Percentiles rank a stretch among this genome's conserved stretches.
These are phyloP conservation scores for Lethenteron reissneri DNA, from an alignment of 2,113 vertebrate species.

Conservation along the genomic window DNA sequence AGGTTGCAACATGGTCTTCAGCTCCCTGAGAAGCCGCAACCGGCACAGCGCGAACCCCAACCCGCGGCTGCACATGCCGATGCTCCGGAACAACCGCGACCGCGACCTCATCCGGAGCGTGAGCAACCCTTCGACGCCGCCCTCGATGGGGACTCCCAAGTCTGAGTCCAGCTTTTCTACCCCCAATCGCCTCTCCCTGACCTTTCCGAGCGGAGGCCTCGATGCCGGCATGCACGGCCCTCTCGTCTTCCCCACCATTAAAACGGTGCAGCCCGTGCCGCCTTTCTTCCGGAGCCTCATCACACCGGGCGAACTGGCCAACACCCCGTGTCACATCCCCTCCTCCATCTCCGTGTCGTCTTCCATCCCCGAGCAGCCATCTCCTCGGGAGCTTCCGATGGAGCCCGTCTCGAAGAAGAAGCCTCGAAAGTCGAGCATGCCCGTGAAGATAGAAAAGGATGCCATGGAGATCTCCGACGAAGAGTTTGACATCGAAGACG, in stretches of 20 bases:
- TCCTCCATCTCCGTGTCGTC: constrained; percentile 48
- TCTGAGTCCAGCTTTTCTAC: constrained; percentile 5
- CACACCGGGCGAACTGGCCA: constrained; percentile 70
- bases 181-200: constrained; percentile 1
- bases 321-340: constrained; percentile 68
- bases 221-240: background rate
- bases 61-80: constrained; percentile 91
- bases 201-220: background rate
- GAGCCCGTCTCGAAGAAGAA: constrained; percentile 92
- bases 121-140: constrained; percentile 1
- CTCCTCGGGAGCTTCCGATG: constrained; percentile 28
- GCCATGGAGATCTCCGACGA: constrained; percentile 64
- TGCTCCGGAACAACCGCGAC: constrained; percentile 94
- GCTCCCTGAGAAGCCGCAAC: constrained; percentile 85
- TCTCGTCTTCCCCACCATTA: constrained; percentile 60
- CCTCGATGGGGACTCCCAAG: background rate
- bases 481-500: background rate
- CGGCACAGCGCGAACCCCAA: constrained; percentile 96
- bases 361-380: constrained; percentile 42
- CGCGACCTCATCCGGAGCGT: constrained; percentile 57
- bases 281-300: constrained; percentile 92
- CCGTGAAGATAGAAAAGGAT: constrained; percentile 97
- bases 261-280: constrained; percentile 90
- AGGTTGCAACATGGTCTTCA: constrained; percentile 98
- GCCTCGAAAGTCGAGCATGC: constrained; percentile 95